Evolutionary conservation across 2,113 vertebrate species (phyloP), one percentile per base, ranked within the genome.

Genomic region (Nematolebias whitei): DNA sequence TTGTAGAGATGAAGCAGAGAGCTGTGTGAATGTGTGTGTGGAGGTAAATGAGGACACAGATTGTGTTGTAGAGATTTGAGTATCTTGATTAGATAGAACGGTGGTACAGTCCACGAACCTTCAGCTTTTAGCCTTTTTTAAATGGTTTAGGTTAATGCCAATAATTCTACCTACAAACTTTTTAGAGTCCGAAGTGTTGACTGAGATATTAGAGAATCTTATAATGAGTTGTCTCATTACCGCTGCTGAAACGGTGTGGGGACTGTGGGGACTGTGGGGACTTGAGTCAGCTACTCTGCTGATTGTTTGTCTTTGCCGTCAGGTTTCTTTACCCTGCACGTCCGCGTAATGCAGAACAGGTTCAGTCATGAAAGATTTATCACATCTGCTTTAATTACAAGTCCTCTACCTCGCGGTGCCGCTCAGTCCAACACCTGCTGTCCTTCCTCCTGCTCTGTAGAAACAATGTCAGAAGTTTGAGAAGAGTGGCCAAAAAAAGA

Each of bases 151-250:
- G 12, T 23, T 23, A 14, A 7, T 14, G 12, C 48, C 5, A 15
- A 15, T 66, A 29, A 29, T 29, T 43, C 12, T 0, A 38, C 2
- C 35, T 19, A n/a, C n/a, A n/a, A n/a, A 18, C 12, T 23, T 8
- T 16, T 7, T 18, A 47, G 20, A 50, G 49, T 40, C 45, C 15
- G 49, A 14, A 49, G 0, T 47, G 61, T 58, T 59, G 19, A 47
- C 19, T 50, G 1, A 51, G 53, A 16, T 58, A 54, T 57, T 54
- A 62, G 50, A 24, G 44, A 12, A 54, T 50, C 56, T n/a, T 39
- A 45, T 79, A 71, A 82, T 82, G 58, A 60, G 24, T 60, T 70
- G 20, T 22, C 52, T 78, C 67, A 78, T 80, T 78, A 80, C 40
- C 50, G 23, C 52, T 29, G 51, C 75, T 49, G 54, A 41, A 63